Evolutionary conservation across 2,797 vertebrate genomes (phyloP).

Genomic region (Myotis findleyi): DNA sequence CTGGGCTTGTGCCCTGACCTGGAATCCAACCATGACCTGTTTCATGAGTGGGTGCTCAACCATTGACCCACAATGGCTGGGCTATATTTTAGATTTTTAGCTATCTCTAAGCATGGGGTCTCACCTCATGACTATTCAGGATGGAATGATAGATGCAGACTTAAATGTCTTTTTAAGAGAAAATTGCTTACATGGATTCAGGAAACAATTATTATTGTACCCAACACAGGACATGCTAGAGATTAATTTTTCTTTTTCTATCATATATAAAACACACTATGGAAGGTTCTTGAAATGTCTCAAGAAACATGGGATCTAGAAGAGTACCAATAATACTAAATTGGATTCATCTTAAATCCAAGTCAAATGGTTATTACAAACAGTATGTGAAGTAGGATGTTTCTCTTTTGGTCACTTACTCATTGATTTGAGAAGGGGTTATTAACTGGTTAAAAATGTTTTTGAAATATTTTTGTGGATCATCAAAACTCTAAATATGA

Average conservation of each 20-base stretch:
- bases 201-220: not conserved
- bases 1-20: too few species aligned
- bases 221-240: not conserved
- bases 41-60: too few species aligned
- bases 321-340: conserved; percentile 46
- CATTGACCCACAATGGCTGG: too few species aligned
- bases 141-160: not conserved
- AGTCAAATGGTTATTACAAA: conserved; percentile 38
- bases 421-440: conserved; percentile 30
- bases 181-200: conserved; percentile 2
- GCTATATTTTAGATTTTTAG: conserved; percentile 30
- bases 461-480: not conserved
- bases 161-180: conserved; percentile 15
- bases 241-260: conserved; percentile 18
- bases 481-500: conserved; percentile 11
- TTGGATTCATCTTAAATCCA: conserved; percentile 36
- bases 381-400: not conserved
- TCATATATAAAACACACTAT: not conserved
- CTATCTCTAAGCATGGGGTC: not conserved
- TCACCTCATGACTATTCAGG: conserved; percentile 22
- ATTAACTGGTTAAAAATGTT: conserved; percentile 4
- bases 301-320: not conserved
- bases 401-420: conserved; percentile 10
- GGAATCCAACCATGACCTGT: too few species aligned
- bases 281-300: conserved; percentile 4